Base-by-base conservation (phyloP, 2,797 vertebrate species). In the Strix occidentalis region DNA sequence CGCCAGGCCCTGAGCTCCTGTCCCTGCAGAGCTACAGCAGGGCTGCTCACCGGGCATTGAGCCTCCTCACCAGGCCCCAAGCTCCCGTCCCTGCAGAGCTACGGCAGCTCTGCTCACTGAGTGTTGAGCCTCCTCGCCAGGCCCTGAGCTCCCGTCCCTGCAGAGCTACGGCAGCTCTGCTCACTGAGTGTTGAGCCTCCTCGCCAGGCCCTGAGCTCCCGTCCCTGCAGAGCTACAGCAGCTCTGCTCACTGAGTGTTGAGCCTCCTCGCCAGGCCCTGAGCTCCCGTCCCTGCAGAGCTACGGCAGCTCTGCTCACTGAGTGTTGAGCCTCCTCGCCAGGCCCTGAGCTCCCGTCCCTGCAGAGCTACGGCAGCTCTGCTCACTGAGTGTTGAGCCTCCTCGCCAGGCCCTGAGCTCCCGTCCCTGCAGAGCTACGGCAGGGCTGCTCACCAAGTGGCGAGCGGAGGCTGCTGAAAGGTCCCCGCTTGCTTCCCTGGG, bases 151-250 rank as follows among this genome's bases (percentile, higher is more conserved):
- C 37, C 37, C 37, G 37, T 37, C 37, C 37, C 37, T 37, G 10
- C 37, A 37, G 37, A 10, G 37, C 37, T 37, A 16, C 6, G 16
- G 43, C 43, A 43, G 43, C 16, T 43, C 41, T 16, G 41, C 41
- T 6, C 41, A 43, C 41, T 12, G 12, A 39, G 12, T 12, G 11
- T 11, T 13, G 39, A 39, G 26, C 11, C 23, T 15, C 58, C 10
- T 2, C 12, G 0, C 1, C 5, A 9, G 16, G 16, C 10, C 50
- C 48, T 1, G 1, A 9, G n/a, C 16, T 10, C 35, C 48, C 0
- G 3, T 0, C 51, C 54, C 56, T 4, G 5, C 13, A 2, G 24
- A 31, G 43, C 63, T 25, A 0, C 24, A 0, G 31, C 37, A 39
- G 37, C 37, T 39, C 37, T 39, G 37, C 37, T 39, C 37, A 39